Evolutionary conservation across 2,888 invertebrate species (phyloP), one percentile per base, ranked within the genome.

Genomic region (Cryptocephalus primarius): DNA sequence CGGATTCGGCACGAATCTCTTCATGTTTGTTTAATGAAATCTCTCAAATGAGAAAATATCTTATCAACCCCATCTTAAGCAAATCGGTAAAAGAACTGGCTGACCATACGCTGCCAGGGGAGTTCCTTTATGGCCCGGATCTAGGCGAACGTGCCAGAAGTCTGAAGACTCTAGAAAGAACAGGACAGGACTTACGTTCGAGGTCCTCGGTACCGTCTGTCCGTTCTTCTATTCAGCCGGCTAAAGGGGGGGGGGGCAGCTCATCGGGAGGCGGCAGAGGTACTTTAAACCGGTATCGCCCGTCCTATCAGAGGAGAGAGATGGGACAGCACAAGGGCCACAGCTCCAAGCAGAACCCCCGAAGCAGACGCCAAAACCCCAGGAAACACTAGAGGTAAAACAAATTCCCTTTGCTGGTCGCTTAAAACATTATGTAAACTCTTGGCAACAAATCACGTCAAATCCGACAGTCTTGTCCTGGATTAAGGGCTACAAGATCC

Each of bases 71-170:
- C 11, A 32, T 14, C 4, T 9, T 45, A 11, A 43, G 44, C 13
- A 44, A 48, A 44, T n/a, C 33, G 8, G 34, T 46, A n/a, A 51
- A 48, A 38, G 47, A 44, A 3, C 10, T 42, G 10, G 43, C 40
- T 9, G 44, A 48, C 10, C 42, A 43, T 8, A 39, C 40, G 9
- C 32, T 11, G 6, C 47, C 48, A 4, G 36, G 9, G 1, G 42
- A 47, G 22, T 47, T 45, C 14, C 39, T 49, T 10, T 51, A 47
- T 31, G 51, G 47, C 2, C 9, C 39, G 49, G n/a, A 51, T 32
- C 32, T 49, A n/a, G 42, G 40, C 4, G 47, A 51, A 33, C 34
- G 33, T 36, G 9, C 42, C 10, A 47, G 49, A 40, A 12, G 14
- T 13, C 46, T 32, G 12, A 52, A 38, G 43, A 48, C 9, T 13